phyloP scores from a whole-genome alignment of 2,888 invertebrate species.

The Diogma glabrata region DNA sequence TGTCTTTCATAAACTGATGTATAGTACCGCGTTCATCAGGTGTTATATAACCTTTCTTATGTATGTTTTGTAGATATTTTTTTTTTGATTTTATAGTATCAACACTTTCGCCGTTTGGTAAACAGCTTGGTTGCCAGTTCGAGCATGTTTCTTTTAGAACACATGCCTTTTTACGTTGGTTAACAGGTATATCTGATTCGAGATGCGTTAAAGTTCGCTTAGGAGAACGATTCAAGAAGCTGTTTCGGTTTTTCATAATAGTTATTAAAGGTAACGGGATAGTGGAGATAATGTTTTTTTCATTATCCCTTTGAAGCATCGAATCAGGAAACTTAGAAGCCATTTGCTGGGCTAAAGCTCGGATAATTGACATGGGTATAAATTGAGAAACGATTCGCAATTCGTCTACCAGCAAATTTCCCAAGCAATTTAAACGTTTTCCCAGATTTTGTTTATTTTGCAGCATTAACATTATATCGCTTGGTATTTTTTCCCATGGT shows the following conservation, averaged over 20 bases:
- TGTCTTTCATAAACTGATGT: neutral
- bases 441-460: conserved; percentile 12
- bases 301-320: conserved; percentile 14
- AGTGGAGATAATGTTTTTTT: conserved; percentile 10
- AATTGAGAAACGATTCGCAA: conserved; percentile 13
- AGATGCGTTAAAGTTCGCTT: too few species aligned
- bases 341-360: conserved; percentile 14
- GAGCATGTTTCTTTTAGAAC: too few species aligned
- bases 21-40: neutral
- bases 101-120: too few species aligned
- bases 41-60: too few species aligned
- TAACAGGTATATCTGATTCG: too few species aligned
- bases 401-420: conserved; percentile 17
- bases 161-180: too few species aligned
- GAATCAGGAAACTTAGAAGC: conserved; percentile 16
- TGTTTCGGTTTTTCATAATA: too few species aligned
- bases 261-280: neutral
- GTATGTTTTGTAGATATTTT: too few species aligned
- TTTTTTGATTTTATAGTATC: too few species aligned
- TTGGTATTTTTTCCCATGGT: conserved; percentile 17
- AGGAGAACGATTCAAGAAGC: too few species aligned
- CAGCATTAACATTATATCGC: conserved; percentile 11
- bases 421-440: conserved; percentile 15
- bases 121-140: too few species aligned
- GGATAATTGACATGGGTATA: conserved; percentile 14